Base-by-base conservation (phyloP, 1,140 invertebrate genomes). In the Marisa cornuarietis region DNA sequence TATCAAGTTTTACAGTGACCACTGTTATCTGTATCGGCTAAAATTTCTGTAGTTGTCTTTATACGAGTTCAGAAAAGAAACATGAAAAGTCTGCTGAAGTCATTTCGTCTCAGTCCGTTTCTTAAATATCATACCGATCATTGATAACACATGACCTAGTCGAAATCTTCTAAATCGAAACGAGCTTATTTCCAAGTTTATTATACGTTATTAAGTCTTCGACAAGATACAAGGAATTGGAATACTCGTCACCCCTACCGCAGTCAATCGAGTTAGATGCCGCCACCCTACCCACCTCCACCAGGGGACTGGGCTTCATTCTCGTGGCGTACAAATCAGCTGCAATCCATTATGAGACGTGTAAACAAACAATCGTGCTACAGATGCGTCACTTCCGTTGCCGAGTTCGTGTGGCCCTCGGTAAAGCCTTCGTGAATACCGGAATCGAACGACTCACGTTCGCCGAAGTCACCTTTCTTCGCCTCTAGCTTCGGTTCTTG, bases 371-470 rank as follows among this genome's bases (percentile, higher is more conserved):
- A 18, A 22, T 51, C 5, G 11, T 72, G 58, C 75, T 73, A 80
- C 51, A 80, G 69, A 62, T 76, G 79, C 68, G 79, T 80, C 72
- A 80, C 58, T 49, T 69, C 63, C 54, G 73, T 54, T 16, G 18
- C 58, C n/a, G 63, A 69, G 51, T 68, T 65, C 11, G 49, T 69
- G 65, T n/a, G 62, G 3, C 63, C 49, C 20, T 31, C n/a, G 7
- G 69, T 14, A n/a, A 42, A 73, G 18, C 61, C 75, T 51, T 78
- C 80, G 49, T 82, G 78, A 71, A 82, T 82, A 22, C 81, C 81
- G 22, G 81, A 82, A 61, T 82, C 81, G 26, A 79, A 79, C 9
- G 81, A 82, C 20, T 78, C 77, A n/a, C 72, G 65, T 54, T 82
- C 78, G 26, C 61, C 63, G n/a, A 65, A 78, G 11, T 69, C 52